These are phyloP conservation scores for Polypedilum vanderplanki DNA, from an alignment of 1,140 invertebrate species.

Conservation along the genomic window DNA sequence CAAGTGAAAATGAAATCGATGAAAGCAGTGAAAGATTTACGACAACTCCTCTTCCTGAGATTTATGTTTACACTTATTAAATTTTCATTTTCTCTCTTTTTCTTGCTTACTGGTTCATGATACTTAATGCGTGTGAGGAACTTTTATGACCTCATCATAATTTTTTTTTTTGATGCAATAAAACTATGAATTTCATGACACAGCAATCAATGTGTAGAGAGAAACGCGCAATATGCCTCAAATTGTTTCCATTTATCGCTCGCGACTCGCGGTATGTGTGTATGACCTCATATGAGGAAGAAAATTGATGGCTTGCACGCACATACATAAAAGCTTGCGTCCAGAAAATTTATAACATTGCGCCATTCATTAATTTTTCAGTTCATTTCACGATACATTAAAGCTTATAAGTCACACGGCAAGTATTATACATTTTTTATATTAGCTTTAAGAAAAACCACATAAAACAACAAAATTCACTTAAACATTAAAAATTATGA, in stretches of 20 bases:
- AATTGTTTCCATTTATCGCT: background rate
- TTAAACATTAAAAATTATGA: too few relatives aligned
- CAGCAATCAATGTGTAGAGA: background rate
- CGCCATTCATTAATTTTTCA: slow-evolving; percentile 13
- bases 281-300: background rate
- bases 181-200: slow-evolving; percentile 12
- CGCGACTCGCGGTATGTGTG: background rate
- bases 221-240: background rate
- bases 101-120: background rate
- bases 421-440: too few relatives aligned
- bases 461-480: too few relatives aligned
- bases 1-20: background rate
- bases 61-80: slow-evolving; percentile 1
- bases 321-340: background rate
- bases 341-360: background rate
- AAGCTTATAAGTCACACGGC: background rate
- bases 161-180: background rate
- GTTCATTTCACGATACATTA: background rate
- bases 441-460: too few relatives aligned
- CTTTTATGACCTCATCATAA: background rate
- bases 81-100: background rate
- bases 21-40: slow-evolving; percentile 1
- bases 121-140: background rate
- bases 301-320: background rate
- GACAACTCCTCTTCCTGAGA: background rate